These are phyloP conservation scores for Umimayanthus chanpuru DNA, from an alignment of 92 coral and sea anemone genomes.

Conservation along the genomic window DNA sequence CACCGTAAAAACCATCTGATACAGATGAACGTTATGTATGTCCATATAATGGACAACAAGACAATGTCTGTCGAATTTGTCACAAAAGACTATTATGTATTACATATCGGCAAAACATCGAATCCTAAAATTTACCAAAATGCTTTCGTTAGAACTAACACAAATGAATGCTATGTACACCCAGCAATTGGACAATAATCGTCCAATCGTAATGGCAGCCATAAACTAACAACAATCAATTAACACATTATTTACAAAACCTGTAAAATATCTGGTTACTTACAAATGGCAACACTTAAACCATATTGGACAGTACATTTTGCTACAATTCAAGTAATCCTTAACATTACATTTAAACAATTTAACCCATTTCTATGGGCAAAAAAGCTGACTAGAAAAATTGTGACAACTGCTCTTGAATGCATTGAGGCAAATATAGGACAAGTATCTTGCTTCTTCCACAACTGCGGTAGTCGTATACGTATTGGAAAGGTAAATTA, in stretches of 20 bases:
- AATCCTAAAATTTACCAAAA: no score
- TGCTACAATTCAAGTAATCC: not conserved
- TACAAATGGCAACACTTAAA: not conserved
- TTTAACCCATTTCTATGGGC: not conserved
- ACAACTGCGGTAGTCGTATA: not conserved
- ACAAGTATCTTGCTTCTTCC: not conserved
- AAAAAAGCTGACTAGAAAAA: not conserved
- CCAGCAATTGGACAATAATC: not conserved
- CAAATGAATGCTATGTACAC: no score
- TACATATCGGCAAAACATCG: not conserved
- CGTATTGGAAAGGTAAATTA: not conserved
- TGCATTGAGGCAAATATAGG: not conserved
- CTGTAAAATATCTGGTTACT: not conserved
- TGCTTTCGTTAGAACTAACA: not conserved
- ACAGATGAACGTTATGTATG: not conserved
- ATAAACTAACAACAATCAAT: no score
- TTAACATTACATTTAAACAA: no score
- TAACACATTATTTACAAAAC: no score
- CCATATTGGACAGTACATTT: no score
- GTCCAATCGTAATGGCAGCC: no score
- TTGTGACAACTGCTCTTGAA: not conserved
- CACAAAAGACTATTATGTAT: not conserved
- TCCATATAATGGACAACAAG: slow-evolving; percentile 21
- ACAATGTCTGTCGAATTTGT: not conserved
- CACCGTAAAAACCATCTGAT: not conserved